Conservation (phyloP, 2,113 vertebrate species). For the Cacatua alba region DNA sequence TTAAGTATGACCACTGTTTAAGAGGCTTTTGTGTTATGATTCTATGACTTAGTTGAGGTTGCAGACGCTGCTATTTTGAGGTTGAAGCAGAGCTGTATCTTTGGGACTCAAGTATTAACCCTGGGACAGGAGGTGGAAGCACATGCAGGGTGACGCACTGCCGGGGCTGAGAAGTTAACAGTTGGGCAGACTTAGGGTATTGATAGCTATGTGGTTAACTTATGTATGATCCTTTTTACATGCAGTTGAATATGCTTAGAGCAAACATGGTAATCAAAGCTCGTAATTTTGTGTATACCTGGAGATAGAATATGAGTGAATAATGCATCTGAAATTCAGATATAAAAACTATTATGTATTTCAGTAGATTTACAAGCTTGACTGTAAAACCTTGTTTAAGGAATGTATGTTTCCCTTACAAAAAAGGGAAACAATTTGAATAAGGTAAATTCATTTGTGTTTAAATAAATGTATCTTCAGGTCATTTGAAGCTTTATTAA, state of each 20-base stretch:
- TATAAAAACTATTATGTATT: not conserved
- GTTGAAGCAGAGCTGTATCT: not conserved
- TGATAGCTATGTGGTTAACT: not conserved
- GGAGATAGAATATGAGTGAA: not conserved
- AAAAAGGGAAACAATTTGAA: not conserved
- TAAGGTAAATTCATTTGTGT: not conserved
- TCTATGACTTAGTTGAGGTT: not conserved
- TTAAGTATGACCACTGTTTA: not conserved
- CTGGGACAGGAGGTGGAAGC: not conserved
- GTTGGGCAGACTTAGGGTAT: not conserved
- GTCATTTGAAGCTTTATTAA: not conserved
- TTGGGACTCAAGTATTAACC: not conserved
- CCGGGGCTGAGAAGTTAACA: not conserved
- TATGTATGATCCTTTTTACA: not conserved
- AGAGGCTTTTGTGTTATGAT: not conserved
- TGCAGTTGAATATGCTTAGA: not conserved
- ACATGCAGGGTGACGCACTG: not conserved
- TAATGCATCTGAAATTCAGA: not conserved
- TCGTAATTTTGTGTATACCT: not conserved
- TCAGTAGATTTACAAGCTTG: not conserved
- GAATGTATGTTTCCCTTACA: not conserved
- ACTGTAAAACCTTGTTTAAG: not conserved
- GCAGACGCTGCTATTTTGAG: not conserved
- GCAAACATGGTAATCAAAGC: not conserved
- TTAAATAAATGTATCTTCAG: not conserved